Conservation (phyloP, 2,888 invertebrate species). For the Synanthedon vespiformis region DNA sequence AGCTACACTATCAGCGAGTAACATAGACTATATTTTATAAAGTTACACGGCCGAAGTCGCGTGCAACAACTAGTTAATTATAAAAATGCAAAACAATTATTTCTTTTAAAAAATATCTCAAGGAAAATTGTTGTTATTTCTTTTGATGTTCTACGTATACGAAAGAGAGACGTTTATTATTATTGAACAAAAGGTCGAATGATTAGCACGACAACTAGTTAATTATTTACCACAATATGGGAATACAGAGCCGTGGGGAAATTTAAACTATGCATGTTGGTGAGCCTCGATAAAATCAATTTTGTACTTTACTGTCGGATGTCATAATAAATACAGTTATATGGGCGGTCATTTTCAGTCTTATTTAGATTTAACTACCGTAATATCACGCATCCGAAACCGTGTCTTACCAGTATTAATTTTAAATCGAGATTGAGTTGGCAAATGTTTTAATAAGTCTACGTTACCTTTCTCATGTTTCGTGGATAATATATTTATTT, state of each 20-base stretch:
- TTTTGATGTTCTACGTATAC: no score
- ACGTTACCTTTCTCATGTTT: slow-evolving; percentile 59
- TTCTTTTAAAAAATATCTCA: no score
- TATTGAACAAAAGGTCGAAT: slow-evolving; percentile 18
- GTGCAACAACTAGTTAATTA: no score
- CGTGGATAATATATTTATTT: slow-evolving; percentile 63
- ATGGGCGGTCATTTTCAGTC: slow-evolving; percentile 45
- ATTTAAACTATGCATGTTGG: slow-evolving; percentile 45
- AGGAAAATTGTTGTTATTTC: no score
- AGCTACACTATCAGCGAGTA: no score
- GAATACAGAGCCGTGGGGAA: slow-evolving; percentile 23
- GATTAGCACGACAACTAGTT: slow-evolving; percentile 24
- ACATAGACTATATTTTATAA: no score
- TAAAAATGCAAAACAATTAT: no score
- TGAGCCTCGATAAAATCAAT: slow-evolving; percentile 57
- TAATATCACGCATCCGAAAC: slow-evolving; percentile 26
- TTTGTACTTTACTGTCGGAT: slow-evolving; percentile 60
- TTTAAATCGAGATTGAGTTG: slow-evolving; percentile 37
- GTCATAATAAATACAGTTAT: slow-evolving; percentile 64
- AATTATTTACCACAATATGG: slow-evolving; percentile 30
- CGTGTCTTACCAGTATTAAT: slow-evolving; percentile 32
- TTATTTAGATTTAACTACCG: slow-evolving; percentile 41
- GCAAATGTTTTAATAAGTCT: slow-evolving; percentile 35
- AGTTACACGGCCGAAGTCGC: no score
- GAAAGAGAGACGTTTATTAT: no score